phyloP scores from a whole-genome alignment of 2,797 vertebrate species.

The Thamnophis elegans region DNA sequence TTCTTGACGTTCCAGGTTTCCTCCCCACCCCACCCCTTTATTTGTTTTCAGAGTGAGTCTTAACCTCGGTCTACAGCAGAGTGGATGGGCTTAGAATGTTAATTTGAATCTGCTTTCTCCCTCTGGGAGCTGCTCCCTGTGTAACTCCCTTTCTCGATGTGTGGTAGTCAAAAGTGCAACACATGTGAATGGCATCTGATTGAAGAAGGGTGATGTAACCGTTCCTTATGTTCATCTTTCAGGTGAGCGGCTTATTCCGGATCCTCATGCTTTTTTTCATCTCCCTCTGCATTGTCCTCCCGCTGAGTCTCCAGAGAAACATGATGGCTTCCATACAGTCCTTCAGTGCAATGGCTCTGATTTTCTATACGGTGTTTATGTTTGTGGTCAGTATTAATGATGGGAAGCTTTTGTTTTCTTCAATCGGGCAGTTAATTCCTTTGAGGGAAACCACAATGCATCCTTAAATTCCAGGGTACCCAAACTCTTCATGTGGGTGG shows the following conservation, averaged over 20 bases:
- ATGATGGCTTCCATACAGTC: constrained; percentile 98
- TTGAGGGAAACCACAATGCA: constrained; percentile 8
- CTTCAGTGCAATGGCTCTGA: constrained; percentile 96
- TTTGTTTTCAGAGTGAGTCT: background rate
- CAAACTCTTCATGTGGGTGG: constrained; percentile 15
- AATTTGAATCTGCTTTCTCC: background rate
- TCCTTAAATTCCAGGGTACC: background rate
- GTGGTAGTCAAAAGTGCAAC: background rate
- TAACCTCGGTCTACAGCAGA: background rate
- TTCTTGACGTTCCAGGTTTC: background rate
- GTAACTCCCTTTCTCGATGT: background rate
- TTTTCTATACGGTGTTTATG: constrained; percentile 96
- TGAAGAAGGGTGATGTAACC: background rate
- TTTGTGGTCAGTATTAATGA: constrained; percentile 84
- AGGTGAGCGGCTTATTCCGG: constrained; percentile 86
- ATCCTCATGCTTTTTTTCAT: constrained; percentile 85
- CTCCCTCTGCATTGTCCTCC: constrained; percentile 91
- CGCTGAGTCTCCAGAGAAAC: constrained; percentile 95
- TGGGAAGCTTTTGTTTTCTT: background rate
- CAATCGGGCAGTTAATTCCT: background rate
- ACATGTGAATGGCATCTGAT: background rate
- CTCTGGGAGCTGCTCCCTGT: background rate
- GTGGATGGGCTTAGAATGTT: background rate
- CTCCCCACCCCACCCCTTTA: background rate
- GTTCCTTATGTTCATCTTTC: constrained; percentile 10